phyloP scores from a whole-genome alignment of 30 jellyfish, hydroid and myxozoan genomes.

The Turritopsis rubra region DNA sequence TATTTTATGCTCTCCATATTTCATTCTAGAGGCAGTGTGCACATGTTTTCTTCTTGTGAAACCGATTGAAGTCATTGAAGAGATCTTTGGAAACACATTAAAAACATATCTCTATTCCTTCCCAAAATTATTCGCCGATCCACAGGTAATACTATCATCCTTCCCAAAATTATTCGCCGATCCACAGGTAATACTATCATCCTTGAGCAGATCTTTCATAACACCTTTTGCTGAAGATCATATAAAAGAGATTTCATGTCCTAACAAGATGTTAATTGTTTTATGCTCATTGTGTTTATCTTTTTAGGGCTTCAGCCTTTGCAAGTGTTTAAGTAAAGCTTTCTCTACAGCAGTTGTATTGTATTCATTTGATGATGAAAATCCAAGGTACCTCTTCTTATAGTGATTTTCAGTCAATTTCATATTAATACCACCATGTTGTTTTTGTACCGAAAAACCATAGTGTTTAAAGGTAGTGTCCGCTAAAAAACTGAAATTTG shows the following conservation, averaged over 20 bases:
- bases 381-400: neutral
- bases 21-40: slow-evolving; percentile 5
- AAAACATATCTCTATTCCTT: neutral
- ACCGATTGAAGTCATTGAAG: slow-evolving; percentile 21
- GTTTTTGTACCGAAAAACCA: neutral
- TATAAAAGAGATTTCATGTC: no score
- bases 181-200: slow-evolving; percentile 16
- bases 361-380: neutral
- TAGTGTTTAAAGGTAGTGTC: neutral
- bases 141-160: slow-evolving; percentile 16
- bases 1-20: neutral
- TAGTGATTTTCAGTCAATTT: neutral
- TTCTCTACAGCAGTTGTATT: neutral
- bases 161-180: slow-evolving; percentile 7
- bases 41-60: slow-evolving; percentile 14
- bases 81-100: neutral
- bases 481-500: no score
- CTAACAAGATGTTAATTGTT: no score
- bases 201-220: neutral
- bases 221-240: neutral
- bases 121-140: slow-evolving; percentile 18
- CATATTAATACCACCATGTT: neutral
- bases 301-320: slow-evolving; percentile 17
- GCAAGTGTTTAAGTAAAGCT: slow-evolving; percentile 14
- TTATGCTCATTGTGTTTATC: neutral